Evolutionary conservation across 2,113 vertebrate species (phyloP).

Genomic region (Oenanthe oenanthe): DNA sequence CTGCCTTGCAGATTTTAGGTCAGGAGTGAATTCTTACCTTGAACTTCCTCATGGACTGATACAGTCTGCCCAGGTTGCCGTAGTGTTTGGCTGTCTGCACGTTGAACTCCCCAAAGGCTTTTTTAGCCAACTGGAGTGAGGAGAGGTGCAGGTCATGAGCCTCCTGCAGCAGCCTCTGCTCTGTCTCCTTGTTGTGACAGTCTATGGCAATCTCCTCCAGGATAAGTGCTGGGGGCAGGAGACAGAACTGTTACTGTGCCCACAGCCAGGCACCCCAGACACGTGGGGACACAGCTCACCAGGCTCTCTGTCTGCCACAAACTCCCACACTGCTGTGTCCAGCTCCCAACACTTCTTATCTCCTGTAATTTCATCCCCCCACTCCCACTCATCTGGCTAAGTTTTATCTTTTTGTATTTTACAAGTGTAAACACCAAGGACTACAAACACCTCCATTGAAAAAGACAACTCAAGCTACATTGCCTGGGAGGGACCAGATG

Average conservation of each 20-base stretch:
- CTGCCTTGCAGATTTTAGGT: neutral
- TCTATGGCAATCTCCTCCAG: conserved; percentile 98
- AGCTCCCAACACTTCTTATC: neutral
- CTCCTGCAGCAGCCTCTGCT: conserved; percentile 95
- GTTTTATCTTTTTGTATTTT: neutral
- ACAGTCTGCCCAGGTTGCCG: conserved; percentile 96
- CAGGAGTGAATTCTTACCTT: conserved; percentile 78
- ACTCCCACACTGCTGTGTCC: neutral
- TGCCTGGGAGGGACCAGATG: neutral
- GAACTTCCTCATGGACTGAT: conserved; percentile 99
- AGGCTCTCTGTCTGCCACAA: neutral
- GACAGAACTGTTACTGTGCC: neutral
- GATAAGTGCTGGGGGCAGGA: conserved; percentile 85
- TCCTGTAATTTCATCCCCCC: neutral
- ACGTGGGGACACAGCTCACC: accelerated
- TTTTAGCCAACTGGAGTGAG: conserved; percentile 95
- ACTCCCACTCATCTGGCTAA: neutral
- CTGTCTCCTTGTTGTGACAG: conserved; percentile 98
- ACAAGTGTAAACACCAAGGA: neutral
- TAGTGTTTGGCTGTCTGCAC: conserved; percentile 99
- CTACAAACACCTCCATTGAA: neutral
- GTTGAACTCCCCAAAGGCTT: conserved; percentile 98
- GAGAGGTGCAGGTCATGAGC: conserved; percentile 98
- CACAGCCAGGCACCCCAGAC: neutral
- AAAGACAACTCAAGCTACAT: accelerated